These are phyloP conservation scores for Andrena trimmerana DNA, from an alignment of 2,888 invertebrate species.

Conservation along the genomic window DNA sequence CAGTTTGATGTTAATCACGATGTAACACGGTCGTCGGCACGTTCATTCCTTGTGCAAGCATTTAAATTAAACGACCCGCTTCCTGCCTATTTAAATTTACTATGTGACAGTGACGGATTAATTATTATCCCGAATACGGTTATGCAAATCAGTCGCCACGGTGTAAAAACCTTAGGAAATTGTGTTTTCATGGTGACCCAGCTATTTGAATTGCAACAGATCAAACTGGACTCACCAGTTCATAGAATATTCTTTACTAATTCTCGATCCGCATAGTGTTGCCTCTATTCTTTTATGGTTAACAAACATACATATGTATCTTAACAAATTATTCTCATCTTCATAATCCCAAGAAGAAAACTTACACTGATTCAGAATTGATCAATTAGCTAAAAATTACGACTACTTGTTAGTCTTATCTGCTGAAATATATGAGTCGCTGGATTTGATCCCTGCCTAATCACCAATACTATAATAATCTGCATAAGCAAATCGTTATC, in stretches of 20 bases:
- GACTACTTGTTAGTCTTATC: not conserved
- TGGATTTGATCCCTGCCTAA: no score
- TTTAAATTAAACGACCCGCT: constrained; percentile 46
- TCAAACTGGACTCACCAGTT: not conserved
- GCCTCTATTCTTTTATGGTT: not conserved
- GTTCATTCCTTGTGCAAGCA: constrained; percentile 44
- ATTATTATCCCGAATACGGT: constrained; percentile 39
- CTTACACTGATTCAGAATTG: not conserved
- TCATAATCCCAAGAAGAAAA: not conserved
- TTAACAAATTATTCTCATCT: not conserved
- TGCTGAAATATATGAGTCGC: not conserved
- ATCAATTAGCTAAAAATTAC: not conserved
- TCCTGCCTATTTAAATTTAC: constrained; percentile 51
- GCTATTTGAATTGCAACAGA: not conserved
- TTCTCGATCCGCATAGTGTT: not conserved
- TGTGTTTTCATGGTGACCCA: constrained; percentile 24
- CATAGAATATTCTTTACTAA: not conserved
- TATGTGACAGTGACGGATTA: constrained; percentile 49
- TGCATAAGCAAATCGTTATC: not conserved
- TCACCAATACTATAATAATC: not conserved
- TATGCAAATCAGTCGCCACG: constrained; percentile 27
- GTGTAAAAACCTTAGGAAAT: constrained; percentile 29
- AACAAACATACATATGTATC: no score
- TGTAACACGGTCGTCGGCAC: constrained; percentile 35
- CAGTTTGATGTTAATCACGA: constrained; percentile 35